Conservation (phyloP, 2,113 vertebrate genomes). For the Cranoglanis bouderius region DNA sequence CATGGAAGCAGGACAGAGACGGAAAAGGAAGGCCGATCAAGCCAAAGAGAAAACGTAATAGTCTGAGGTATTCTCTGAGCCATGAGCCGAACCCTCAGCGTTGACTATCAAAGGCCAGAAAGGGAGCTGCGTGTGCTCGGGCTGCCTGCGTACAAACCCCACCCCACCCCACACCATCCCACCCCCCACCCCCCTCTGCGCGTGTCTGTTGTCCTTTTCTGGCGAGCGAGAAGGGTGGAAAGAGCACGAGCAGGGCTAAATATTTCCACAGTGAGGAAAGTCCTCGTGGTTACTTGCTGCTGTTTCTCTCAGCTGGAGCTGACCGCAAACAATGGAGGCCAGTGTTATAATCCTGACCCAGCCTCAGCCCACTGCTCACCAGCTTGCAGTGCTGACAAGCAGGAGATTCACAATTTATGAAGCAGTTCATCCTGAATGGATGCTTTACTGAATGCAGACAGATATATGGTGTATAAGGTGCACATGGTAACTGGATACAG, state of each 20-base stretch:
- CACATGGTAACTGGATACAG: neutral
- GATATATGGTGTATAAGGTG: neutral
- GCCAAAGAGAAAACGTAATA: slow-evolving; percentile 17
- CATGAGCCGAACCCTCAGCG: slow-evolving; percentile 12
- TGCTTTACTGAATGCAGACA: neutral
- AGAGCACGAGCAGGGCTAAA: slow-evolving; percentile 35
- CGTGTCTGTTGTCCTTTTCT: slow-evolving; percentile 31
- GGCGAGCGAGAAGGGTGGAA: slow-evolving; percentile 1
- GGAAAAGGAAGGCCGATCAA: neutral
- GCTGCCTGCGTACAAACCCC: neutral
- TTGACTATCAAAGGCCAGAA: slow-evolving; percentile 50
- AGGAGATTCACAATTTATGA: slow-evolving; percentile 29
- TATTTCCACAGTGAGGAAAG: slow-evolving; percentile 58
- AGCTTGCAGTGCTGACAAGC: slow-evolving; percentile 15
- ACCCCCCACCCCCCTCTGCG: neutral
- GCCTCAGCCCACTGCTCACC: neutral
- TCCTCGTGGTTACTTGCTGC: slow-evolving; percentile 27
- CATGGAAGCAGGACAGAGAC: neutral
- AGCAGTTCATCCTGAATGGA: slow-evolving; percentile 6
- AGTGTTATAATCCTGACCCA: slow-evolving; percentile 26
- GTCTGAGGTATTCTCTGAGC: slow-evolving; percentile 30
- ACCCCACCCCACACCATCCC: neutral
- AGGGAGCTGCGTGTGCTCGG: slow-evolving; percentile 1
- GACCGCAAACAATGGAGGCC: slow-evolving; percentile 31
- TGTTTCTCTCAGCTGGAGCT: slow-evolving; percentile 35